Evolutionary conservation across 2,113 vertebrate genomes (phyloP), one percentile per base, ranked within the genome.

Genomic region (Menura novaehollandiae): DNA sequence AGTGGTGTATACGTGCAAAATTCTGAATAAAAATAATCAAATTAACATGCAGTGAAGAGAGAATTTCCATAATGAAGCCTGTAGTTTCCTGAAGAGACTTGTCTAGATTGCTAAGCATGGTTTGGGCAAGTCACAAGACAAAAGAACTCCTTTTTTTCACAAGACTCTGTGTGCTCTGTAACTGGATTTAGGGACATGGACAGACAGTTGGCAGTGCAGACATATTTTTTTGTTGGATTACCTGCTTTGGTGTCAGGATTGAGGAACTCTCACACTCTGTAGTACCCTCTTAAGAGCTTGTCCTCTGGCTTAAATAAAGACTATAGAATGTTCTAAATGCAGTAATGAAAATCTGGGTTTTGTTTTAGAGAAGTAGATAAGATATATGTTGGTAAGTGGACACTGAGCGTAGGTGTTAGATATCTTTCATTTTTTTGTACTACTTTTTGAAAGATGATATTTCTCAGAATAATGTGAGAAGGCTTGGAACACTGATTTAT

Each of bases 401-500:
- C 47, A 81, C 41, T 83, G 30, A 49, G 12, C 0, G 2, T 78
- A 88, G 90, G 60, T 96, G 72, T 86, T 68, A 59, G 35, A 44
- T 90, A 41, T 44, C 32, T 83, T 74, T 63, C 10, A 26, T 27
- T 82, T 93, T 85, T 91, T 90, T 87, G 11, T 77, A 47, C 39
- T 90, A 56, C 43, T 67, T 80, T 93, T 90, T 91, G 52, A 78
- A 95, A 92, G 72, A 78, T 67, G 26, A 14, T 62, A 21, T 84
- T 96, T 95, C 73, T 93, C 58, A 89, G 91, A 91, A 95, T 92
- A 92, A 89, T 78, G n/a, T 64, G 80, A 87, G 77, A 95, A 87
- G 68, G 28, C 66, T 93, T 77, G 76, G 58, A 94, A 75, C 56
- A 75, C 30, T 56, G 76, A 86, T 93, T 93, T 93, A 76, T 92